A percentile compares a stretch with the other conserved stretches of the same genome.
Evolutionary conservation across 2,888 invertebrate genomes (phyloP).

Genomic region (Athalia circularis): DNA sequence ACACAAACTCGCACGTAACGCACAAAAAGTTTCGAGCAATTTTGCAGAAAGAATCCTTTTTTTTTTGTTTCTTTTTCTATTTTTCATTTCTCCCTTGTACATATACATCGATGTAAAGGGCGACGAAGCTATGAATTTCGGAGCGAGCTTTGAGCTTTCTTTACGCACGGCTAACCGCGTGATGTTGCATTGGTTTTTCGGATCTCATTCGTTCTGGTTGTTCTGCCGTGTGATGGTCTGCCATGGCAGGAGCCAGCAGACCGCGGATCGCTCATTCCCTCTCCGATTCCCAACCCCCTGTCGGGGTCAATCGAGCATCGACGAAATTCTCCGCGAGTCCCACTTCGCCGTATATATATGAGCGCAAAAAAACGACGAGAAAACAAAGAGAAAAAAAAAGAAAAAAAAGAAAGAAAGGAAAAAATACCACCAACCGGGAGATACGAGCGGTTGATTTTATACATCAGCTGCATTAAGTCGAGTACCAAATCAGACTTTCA

Average conservation of each 20-base stretch:
- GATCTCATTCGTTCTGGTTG: constrained; percentile 35
- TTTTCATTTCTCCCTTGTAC: background rate
- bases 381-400: background rate
- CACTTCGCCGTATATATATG: constrained; percentile 3
- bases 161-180: constrained; percentile 29
- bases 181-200: constrained; percentile 42
- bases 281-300: constrained; percentile 15
- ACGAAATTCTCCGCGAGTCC: constrained; percentile 24
- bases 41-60: too few relatives aligned
- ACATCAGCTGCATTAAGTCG: constrained; percentile 21
- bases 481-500: constrained; percentile 32
- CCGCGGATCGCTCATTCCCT: constrained; percentile 42
- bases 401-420: background rate
- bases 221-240: constrained; percentile 30
- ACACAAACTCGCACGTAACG: too few relatives aligned
- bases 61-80: background rate
- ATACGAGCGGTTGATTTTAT: constrained; percentile 18
- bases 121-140: constrained; percentile 4
- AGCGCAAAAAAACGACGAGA: background rate
- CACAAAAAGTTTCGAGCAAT: too few relatives aligned
- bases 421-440: background rate
- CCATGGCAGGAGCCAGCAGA: constrained; percentile 28
- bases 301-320: constrained; percentile 37
- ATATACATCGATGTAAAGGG: background rate
- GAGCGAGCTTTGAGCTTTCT: constrained; percentile 25